phyloP scores from a whole-genome alignment of 2,113 vertebrate genomes.

The Machaerirhynchus nigripectus region DNA sequence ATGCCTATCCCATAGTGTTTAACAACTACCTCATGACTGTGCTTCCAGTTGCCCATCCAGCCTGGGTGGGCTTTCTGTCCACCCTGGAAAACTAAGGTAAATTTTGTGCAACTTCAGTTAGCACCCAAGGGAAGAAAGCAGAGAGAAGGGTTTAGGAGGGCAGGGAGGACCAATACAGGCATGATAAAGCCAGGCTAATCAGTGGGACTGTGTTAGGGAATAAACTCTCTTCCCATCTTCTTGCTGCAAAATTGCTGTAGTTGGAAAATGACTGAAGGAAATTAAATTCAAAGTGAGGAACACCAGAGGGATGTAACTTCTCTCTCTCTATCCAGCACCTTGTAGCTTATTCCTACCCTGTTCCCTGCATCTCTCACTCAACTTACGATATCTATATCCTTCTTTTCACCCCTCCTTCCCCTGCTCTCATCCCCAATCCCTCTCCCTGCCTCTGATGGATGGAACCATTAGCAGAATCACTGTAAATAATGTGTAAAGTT shows the following conservation, averaged over 20 bases:
- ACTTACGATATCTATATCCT: background rate
- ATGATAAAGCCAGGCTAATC: background rate
- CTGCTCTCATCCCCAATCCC: background rate
- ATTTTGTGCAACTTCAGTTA: background rate
- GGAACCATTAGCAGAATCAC: conserved; percentile 81
- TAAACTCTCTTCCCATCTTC: background rate
- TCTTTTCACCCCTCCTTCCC: background rate
- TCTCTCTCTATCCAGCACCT: background rate
- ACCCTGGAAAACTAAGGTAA: background rate
- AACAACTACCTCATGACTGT: background rate
- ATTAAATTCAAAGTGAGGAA: background rate
- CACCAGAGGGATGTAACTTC: background rate
- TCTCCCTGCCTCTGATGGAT: conserved; percentile 74
- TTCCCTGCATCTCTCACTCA: background rate
- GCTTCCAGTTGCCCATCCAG: background rate
- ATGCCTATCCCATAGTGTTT: background rate
- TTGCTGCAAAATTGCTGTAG: background rate
- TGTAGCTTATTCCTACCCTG: background rate
- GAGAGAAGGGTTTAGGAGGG: background rate
- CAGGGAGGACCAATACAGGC: background rate
- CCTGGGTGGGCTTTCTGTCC: background rate
- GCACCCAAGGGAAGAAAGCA: background rate
- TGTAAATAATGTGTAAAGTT: conserved; percentile 83
- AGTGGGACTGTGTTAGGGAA: background rate
- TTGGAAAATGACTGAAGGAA: background rate